phyloP scores from a whole-genome alignment of 2,888 invertebrate species.

The Conistra vaccinii region DNA sequence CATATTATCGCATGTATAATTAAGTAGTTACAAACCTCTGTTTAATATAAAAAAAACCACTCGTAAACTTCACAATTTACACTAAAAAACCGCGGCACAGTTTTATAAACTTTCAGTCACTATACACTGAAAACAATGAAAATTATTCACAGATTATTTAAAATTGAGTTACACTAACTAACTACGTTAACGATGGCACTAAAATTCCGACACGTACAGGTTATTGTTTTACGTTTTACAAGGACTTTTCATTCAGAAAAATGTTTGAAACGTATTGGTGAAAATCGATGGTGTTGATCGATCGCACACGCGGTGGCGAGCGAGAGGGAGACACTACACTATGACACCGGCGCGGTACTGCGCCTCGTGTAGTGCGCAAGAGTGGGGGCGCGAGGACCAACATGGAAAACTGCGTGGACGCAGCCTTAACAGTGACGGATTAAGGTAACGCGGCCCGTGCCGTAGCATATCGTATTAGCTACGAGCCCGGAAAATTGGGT shows the following conservation, averaged over 20 bases:
- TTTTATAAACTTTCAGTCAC: conserved; percentile 66
- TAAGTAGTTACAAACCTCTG: conserved; percentile 64
- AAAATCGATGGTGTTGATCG: conserved; percentile 78
- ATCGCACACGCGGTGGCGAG: conserved; percentile 82
- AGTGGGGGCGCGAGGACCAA: conserved; percentile 84
- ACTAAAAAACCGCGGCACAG: conserved; percentile 56
- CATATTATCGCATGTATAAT: conserved; percentile 49
- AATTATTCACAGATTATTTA: conserved; percentile 60
- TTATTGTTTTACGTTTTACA: conserved; percentile 71
- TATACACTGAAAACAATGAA: conserved; percentile 64
- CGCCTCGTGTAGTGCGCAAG: conserved; percentile 73
- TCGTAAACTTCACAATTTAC: conserved; percentile 60
- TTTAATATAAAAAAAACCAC: conserved; percentile 44
- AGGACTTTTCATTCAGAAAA: conserved; percentile 89
- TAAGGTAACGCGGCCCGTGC: conserved; percentile 32
- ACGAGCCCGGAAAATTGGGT: conserved; percentile 26
- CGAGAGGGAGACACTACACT: conserved; percentile 81
- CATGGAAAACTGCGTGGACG: conserved; percentile 84
- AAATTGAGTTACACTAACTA: conserved; percentile 58
- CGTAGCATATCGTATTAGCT: conserved; percentile 1
- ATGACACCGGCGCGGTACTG: conserved; percentile 67
- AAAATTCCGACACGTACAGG: conserved; percentile 57
- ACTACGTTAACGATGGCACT: conserved; percentile 62
- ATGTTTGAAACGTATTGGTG: conserved; percentile 80
- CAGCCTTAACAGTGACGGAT: conserved; percentile 71